Conservation (phyloP, 2,888 invertebrate genomes). For the Pyralis farinalis region DNA sequence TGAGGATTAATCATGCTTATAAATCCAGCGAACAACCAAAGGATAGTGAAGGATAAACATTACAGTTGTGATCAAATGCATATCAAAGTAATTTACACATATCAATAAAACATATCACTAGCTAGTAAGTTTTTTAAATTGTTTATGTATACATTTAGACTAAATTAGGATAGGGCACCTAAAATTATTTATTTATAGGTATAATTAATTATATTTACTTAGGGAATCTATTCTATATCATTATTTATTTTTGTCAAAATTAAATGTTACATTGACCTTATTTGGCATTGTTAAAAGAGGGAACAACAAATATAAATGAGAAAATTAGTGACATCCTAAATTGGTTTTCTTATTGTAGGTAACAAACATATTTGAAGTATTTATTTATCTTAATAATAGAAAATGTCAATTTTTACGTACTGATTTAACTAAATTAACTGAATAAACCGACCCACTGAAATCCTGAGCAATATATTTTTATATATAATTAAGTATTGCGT, state of each 20-base stretch:
- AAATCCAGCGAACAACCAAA: not conserved
- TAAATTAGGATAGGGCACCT: slow-evolving; percentile 47
- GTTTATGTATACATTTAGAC: slow-evolving; percentile 73
- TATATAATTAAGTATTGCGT: slow-evolving; percentile 73
- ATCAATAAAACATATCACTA: slow-evolving; percentile 67
- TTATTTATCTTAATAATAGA: slow-evolving; percentile 25
- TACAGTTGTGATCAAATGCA: slow-evolving; percentile 63
- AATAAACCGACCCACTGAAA: slow-evolving; percentile 74
- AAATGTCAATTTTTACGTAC: slow-evolving; percentile 51
- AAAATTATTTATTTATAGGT: slow-evolving; percentile 42
- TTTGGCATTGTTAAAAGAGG: slow-evolving; percentile 26
- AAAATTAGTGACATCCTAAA: not conserved
- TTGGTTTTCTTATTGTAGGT: slow-evolving; percentile 15
- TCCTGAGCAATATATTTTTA: slow-evolving; percentile 79
- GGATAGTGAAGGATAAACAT: slow-evolving; percentile 11
- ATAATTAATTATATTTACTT: slow-evolving; percentile 13
- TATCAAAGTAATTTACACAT: slow-evolving; percentile 55
- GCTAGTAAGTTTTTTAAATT: slow-evolving; percentile 65
- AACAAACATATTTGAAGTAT: slow-evolving; percentile 11
- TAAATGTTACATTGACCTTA: not conserved
- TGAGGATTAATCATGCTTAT: slow-evolving; percentile 81
- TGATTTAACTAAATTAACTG: too few species aligned
- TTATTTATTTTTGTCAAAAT: slow-evolving; percentile 5
- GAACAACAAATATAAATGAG: slow-evolving; percentile 26
- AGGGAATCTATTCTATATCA: slow-evolving; percentile 3